Evolutionary conservation across 2,797 vertebrate genomes (phyloP), one percentile per base, ranked within the genome.

Genomic region (Pteronotus mesoamericanus): DNA sequence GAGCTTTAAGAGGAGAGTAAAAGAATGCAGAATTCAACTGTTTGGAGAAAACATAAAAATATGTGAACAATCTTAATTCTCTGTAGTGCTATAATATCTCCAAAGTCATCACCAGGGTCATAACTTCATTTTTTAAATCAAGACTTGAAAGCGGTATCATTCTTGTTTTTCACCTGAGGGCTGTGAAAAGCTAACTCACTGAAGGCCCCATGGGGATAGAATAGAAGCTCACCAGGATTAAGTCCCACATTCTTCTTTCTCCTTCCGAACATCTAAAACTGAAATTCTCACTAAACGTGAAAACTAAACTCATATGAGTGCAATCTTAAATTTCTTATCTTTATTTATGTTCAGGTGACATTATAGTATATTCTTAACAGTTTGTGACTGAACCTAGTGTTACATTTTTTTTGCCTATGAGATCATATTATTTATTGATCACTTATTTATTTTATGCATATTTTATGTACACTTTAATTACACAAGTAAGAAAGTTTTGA

Each of bases 291-390:
- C 4, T 92, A 55, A 48, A 66, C 74, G 44, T 66, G 78, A 39
- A 68, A 69, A 51, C 14, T 10, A 37, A 74, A 80, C 21, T 68
- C 7, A 57, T 44, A 7, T 19, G 29, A 59, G 64, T 34, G 42
- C 2, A 51, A 26, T 64, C 12, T 83, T 78, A 46, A 59, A 53
- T 5, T 6, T 79, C 19, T 68, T 37, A 42, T 39, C 39, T 71
- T 64, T 84, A 37, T 15, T 59, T 80, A 26, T 92, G 14, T 37
- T 75, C 29, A 82, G 18, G 75, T n/a, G 7, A 82, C 34, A 80
- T 83, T 94, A 91, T 64, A 95, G 89, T 96, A 94, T 82, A n/a
- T 64, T 71, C 2, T 14, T 66, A 61, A 57, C 21, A 66, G 29
- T 51, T 90, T 74, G 14, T 75, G 64, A 68, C 75, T 42, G 14